Evolutionary conservation across 1,140 invertebrate genomes (phyloP), one percentile per base, ranked within the genome.

Genomic region (Drosophila eugracilis): DNA sequence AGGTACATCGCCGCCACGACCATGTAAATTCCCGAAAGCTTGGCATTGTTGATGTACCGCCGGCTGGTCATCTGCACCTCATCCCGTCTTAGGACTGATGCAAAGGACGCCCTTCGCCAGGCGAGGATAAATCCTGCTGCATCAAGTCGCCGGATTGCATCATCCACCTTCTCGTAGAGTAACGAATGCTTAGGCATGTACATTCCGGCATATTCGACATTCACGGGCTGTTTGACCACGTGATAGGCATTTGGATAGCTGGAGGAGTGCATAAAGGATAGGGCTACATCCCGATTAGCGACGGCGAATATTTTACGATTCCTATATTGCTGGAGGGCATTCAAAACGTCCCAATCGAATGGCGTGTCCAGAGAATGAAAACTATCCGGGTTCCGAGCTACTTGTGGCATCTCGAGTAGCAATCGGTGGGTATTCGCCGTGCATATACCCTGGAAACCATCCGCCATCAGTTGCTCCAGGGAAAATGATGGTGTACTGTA

Each of bases 151-250:
- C 70, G 44, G 7, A 86, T 9, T 0, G 42, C 28, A 6, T 63
- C 41, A 10, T 65, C 57, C 36, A 88, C 47, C 15, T 75, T 59
- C 5, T 50, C 22, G 17, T 52, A 66, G 12, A 86, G 70, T 28
- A 72, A 88, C 7, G 83, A 78, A 14, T 86, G 83, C 37, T 88
- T 86, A 5, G 83, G 83, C 83, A 86, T 78, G 37, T 88, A 86
- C 22, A 86, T 63, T n/a, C 62, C 78, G 6, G 62, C 22, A 19
- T 81, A 85, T 17, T 86, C 83, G 6, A 86, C 26, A 12, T 88
- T 78, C 48, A 86, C 52, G 9, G 66, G 60, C 34, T 88, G 74
- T 5, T 37, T 26, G n/a, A 85, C 19, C 19, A 66, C 63, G 9
- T 67, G 54, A 10, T 59, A 86, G 6, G 14, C 42, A 0, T 49